phyloP scores from a whole-genome alignment of 2,888 invertebrate genomes.

The Aspidiotus rigidus region DNA sequence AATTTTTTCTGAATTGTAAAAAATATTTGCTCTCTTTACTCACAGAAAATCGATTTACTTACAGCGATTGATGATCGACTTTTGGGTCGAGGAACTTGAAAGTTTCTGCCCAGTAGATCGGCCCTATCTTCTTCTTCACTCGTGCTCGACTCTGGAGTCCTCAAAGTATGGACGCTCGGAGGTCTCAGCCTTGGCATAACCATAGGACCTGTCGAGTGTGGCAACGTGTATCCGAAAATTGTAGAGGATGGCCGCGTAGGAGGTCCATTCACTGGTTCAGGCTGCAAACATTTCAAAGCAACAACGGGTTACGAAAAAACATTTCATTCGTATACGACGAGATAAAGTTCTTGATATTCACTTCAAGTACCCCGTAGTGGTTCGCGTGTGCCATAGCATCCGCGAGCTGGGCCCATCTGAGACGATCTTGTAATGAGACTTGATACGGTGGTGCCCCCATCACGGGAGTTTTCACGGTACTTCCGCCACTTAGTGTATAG shows the following conservation, averaged over 20 bases:
- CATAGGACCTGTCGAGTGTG: conserved; percentile 40
- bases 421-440: conserved; percentile 66
- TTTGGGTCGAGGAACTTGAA: conserved; percentile 72
- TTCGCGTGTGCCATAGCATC: conserved; percentile 80
- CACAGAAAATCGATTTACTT: conserved; percentile 40
- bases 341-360: too few species aligned
- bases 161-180: conserved; percentile 52
- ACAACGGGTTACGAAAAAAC: neutral
- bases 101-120: conserved; percentile 58
- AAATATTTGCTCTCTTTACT: too few species aligned
- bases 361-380: conserved; percentile 63
- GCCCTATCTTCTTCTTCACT: conserved; percentile 58
- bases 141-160: conserved; percentile 42
- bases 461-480: conserved; percentile 60
- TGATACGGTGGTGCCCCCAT: conserved; percentile 70
- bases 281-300: conserved; percentile 45
- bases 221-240: conserved; percentile 63
- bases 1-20: too few species aligned
- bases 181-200: conserved; percentile 44
- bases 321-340: neutral
- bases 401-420: conserved; percentile 81
- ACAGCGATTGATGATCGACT: conserved; percentile 63
- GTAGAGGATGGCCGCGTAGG: conserved; percentile 63
- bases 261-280: conserved; percentile 54
- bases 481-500: conserved; percentile 65